These are phyloP conservation scores for Calcarius lapponicus DNA, from an alignment of 2,797 vertebrate genomes.

Conservation along the genomic window DNA sequence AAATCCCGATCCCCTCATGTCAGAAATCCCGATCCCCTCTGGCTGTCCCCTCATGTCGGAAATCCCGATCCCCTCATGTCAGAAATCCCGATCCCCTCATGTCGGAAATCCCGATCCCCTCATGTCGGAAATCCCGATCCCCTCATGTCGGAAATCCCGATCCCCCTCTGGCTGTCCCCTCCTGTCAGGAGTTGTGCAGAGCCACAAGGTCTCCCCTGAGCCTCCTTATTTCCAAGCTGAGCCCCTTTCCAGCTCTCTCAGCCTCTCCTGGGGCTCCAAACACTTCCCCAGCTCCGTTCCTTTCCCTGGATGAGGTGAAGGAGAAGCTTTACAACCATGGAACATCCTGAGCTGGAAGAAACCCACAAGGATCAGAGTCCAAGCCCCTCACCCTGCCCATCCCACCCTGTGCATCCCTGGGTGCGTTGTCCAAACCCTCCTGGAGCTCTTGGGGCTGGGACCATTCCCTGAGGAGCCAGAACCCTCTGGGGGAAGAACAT, in stretches of 20 bases:
- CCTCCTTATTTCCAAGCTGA: background rate
- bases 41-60: no score
- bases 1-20: no score
- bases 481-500: no score
- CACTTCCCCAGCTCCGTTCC: background rate
- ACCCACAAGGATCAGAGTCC: background rate
- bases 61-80: no score
- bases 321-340: background rate
- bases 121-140: no score
- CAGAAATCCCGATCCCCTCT: no score
- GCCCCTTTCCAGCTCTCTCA: background rate
- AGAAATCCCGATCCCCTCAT: no score
- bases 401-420: background rate
- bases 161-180: background rate
- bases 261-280: no score
- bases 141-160: no score
- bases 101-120: no score
- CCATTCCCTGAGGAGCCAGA: no score
- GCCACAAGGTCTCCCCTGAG: accelerated
- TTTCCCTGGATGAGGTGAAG: background rate
- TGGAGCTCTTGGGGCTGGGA: background rate
- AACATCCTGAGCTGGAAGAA: background rate
- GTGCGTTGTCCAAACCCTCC: background rate
- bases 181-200: background rate
- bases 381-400: background rate